phyloP scores from a whole-genome alignment of 2,113 vertebrate genomes.

The Albula goreensis region DNA sequence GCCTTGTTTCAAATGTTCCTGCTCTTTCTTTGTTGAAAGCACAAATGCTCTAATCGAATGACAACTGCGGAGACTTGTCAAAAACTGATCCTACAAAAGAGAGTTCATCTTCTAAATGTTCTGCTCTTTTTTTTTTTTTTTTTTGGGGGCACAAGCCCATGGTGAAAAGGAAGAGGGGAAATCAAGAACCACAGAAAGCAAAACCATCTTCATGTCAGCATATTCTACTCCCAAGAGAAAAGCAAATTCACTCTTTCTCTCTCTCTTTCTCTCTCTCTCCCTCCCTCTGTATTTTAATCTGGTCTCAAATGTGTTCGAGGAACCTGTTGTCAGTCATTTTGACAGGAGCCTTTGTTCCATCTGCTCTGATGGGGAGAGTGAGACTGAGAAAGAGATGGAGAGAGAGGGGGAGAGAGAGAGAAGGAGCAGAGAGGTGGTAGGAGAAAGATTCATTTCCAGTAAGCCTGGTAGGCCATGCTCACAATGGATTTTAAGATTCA shows the following conservation, averaged over 20 bases:
- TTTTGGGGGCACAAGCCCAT: not conserved
- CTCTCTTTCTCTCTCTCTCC: not conserved
- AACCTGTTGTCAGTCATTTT: slow-evolving; percentile 27
- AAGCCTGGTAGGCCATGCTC: slow-evolving; percentile 12
- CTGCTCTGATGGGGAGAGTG: not conserved
- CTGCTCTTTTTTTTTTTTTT: not conserved
- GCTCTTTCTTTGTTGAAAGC: not conserved
- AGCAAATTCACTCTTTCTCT: slow-evolving; percentile 19
- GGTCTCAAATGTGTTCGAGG: not conserved
- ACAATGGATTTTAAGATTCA: slow-evolving; percentile 20
- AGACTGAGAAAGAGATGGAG: not conserved
- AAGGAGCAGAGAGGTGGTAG: not conserved
- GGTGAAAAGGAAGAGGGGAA: slow-evolving; percentile 1
- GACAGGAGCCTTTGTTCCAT: slow-evolving; percentile 21
- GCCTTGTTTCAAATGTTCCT: slow-evolving; percentile 9
- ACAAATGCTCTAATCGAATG: slow-evolving; percentile 14
- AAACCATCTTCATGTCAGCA: slow-evolving; percentile 27
- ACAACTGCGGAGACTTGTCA: slow-evolving; percentile 11
- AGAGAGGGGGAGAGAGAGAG: not conserved
- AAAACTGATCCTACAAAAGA: slow-evolving; percentile 5
- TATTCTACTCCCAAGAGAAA: slow-evolving; percentile 19
- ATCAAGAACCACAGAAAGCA: not conserved
- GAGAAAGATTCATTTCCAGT: not conserved
- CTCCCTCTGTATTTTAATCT: not conserved
- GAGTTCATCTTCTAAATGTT: not conserved